Percentiles rank a stretch among this genome's conserved stretches.
Conservation (phyloP, 2,888 invertebrate genomes). For the Subacronicta megacephala region DNA sequence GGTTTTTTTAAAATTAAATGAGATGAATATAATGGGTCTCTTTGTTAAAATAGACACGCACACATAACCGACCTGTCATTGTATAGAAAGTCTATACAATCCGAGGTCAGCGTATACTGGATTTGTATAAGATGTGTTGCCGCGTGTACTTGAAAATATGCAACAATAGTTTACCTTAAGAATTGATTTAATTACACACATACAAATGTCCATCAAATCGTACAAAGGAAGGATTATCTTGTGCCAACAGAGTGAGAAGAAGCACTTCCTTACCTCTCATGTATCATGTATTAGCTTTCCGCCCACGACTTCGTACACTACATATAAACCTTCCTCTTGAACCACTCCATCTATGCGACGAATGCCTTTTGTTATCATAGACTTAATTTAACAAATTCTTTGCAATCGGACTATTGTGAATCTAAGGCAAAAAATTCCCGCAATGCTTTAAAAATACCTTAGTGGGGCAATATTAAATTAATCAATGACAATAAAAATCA, state of each 20-base stretch:
- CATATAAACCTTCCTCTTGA: no score
- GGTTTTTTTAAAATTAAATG: constrained; percentile 12
- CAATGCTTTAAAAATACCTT: constrained; percentile 6
- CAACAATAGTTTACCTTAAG: background rate
- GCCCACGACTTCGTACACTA: no score
- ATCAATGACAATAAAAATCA: constrained; percentile 23
- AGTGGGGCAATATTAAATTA: constrained; percentile 27
- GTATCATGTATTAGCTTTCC: no score
- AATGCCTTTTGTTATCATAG: no score
- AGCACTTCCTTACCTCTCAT: no score
- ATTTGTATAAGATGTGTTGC: no score
- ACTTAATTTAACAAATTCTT: background rate
- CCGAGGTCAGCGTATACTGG: no score
- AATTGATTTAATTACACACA: constrained; percentile 54
- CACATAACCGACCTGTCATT: no score
- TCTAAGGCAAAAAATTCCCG: constrained; percentile 18
- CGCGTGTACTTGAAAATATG: constrained; percentile 23
- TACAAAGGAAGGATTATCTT: constrained; percentile 29
- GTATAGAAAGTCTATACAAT: no score
- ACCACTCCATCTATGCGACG: no score
- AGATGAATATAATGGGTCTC: constrained; percentile 43
- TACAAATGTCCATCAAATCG: constrained; percentile 47
- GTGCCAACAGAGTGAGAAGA: constrained; percentile 5
- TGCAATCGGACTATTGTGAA: background rate
- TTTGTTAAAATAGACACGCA: constrained; percentile 43